phyloP scores from a whole-genome alignment of 2,888 invertebrate genomes.

The Hypena proboscidalis region DNA sequence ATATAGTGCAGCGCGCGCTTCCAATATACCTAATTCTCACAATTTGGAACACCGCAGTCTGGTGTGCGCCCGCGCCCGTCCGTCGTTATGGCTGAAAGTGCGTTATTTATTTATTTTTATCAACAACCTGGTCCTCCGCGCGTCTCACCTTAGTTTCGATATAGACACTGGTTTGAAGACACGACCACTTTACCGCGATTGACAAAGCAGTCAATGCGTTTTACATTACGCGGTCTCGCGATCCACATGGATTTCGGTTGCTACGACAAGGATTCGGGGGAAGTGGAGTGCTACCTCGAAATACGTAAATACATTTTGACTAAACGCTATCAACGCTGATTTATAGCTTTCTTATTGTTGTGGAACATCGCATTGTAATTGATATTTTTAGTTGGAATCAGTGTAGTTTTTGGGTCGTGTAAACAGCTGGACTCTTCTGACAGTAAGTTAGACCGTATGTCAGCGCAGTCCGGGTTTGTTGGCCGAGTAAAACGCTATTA shows the following conservation, averaged over 20 bases:
- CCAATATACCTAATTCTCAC: slow-evolving; percentile 64
- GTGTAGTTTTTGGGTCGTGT: slow-evolving; percentile 81
- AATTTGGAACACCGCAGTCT: slow-evolving; percentile 70
- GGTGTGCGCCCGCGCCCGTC: slow-evolving; percentile 67
- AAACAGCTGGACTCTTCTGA: slow-evolving; percentile 78
- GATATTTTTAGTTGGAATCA: slow-evolving; percentile 83
- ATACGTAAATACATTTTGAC: slow-evolving; percentile 86
- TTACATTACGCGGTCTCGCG: slow-evolving; percentile 52
- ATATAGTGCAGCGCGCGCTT: slow-evolving; percentile 54
- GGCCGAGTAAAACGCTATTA: slow-evolving; percentile 66
- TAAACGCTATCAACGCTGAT: slow-evolving; percentile 68
- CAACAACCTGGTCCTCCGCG: slow-evolving; percentile 66
- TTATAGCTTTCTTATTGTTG: slow-evolving; percentile 73
- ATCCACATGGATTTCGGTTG: slow-evolving; percentile 87
- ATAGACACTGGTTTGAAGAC: slow-evolving; percentile 76
- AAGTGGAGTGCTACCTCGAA: slow-evolving; percentile 89
- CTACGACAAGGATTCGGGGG: slow-evolving; percentile 88
- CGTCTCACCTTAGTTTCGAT: slow-evolving; percentile 72
- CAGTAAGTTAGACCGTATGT: slow-evolving; percentile 74
- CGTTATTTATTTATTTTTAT: slow-evolving; percentile 80
- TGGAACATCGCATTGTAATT: slow-evolving; percentile 79
- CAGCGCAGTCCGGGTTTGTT: slow-evolving; percentile 75
- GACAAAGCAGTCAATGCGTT: slow-evolving; percentile 65
- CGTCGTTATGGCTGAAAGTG: slow-evolving; percentile 77
- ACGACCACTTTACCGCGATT: slow-evolving; percentile 63